Conservation (phyloP, 2,797 vertebrate species). For the Danio tinwini region DNA sequence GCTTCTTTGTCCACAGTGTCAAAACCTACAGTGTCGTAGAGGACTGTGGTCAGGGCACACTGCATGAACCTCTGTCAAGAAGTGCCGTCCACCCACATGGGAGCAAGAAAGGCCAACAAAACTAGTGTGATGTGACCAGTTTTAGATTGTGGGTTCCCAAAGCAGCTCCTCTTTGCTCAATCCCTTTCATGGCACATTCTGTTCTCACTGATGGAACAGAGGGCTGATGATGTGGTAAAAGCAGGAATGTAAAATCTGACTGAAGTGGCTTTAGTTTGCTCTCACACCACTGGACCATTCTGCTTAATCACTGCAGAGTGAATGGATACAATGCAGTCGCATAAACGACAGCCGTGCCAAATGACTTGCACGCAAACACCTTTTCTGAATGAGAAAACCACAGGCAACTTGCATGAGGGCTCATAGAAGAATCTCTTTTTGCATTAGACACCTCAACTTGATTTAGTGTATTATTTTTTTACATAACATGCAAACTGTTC, state of each 20-base stretch:
- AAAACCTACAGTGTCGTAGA: conserved; percentile 32
- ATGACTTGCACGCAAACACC: conserved; percentile 48
- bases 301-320: conserved; percentile 58
- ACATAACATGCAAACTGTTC: not conserved
- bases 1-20: not conserved
- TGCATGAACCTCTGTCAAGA: conserved; percentile 67
- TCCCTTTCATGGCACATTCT: conserved; percentile 17
- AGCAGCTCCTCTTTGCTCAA: not conserved
- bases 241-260: conserved; percentile 52
- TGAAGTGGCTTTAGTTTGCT: conserved; percentile 64
- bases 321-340: conserved; percentile 33
- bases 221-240: conserved; percentile 59
- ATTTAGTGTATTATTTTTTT: not conserved
- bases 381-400: conserved; percentile 41
- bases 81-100: conserved; percentile 66
- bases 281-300: conserved; percentile 56
- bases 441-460: not conserved
- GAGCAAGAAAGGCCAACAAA: not conserved
- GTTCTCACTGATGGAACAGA: conserved; percentile 44
- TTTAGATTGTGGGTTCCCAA: conserved; percentile 5
- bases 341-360: conserved; percentile 32
- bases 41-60: conserved; percentile 43
- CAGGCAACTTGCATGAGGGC: not conserved
- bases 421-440: not conserved
- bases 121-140: conserved; percentile 17